phyloP scores from a whole-genome alignment of 2,888 invertebrate genomes.

The Metallyticus violacea region DNA sequence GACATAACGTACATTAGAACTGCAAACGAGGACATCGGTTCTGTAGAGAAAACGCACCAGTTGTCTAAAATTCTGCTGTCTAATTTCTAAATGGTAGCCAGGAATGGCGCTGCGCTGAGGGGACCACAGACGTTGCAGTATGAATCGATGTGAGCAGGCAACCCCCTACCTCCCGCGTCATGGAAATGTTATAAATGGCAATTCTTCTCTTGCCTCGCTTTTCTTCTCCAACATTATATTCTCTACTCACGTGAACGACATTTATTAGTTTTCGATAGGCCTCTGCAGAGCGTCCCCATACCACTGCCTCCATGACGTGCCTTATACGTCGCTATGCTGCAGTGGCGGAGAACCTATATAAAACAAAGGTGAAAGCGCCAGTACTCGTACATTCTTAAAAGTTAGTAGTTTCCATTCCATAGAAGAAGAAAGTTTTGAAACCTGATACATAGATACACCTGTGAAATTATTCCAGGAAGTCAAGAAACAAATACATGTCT shows the following conservation, averaged over 20 bases:
- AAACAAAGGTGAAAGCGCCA: too few relatives aligned
- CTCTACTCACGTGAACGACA: conserved; percentile 5
- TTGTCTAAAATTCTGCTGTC: background rate
- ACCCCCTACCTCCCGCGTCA: background rate
- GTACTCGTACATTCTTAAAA: too few relatives aligned
- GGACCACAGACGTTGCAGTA: background rate
- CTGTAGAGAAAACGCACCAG: background rate
- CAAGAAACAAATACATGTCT: too few relatives aligned
- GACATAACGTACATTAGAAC: too few relatives aligned
- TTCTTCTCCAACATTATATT: background rate
- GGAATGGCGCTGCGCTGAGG: background rate
- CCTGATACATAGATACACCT: too few relatives aligned
- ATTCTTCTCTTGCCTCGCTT: background rate
- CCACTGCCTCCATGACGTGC: background rate
- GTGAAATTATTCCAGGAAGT: too few relatives aligned
- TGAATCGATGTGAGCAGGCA: background rate
- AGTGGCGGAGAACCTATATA: background rate
- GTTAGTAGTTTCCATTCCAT: too few relatives aligned
- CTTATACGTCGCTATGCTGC: background rate
- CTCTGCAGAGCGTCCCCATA: background rate
- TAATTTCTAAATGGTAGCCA: background rate
- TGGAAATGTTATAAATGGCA: background rate
- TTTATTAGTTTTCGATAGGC: conserved; percentile 15
- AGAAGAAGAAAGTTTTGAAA: too few relatives aligned
- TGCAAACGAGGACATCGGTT: too few relatives aligned